phyloP scores from a whole-genome alignment of 2,113 vertebrate species.

The Capreolus pygargus region DNA sequence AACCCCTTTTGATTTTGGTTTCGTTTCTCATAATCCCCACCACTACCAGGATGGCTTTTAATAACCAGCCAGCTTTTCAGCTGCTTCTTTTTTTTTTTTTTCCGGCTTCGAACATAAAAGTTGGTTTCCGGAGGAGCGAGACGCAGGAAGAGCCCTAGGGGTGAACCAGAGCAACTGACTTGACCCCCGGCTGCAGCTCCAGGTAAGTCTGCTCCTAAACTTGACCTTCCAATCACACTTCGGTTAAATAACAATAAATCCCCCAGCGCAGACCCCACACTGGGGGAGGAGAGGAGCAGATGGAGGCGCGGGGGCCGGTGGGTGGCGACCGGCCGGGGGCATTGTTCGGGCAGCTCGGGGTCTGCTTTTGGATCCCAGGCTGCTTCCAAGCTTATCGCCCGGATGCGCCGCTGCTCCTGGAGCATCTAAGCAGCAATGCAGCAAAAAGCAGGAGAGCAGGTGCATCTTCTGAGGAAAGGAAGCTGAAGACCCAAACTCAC shows the following conservation, averaged over 20 bases:
- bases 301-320: accelerated
- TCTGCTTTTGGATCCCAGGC: not conserved
- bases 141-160: too few relatives aligned
- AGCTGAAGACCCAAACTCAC: not conserved
- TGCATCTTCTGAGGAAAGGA: not conserved
- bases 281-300: accelerated
- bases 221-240: not conserved
- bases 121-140: not conserved
- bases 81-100: not conserved
- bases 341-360: accelerated
- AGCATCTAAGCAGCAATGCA: not conserved
- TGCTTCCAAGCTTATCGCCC: not conserved
- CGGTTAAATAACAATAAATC: not conserved
- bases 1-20: not conserved
- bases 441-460: not conserved
- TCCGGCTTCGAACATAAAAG: not conserved
- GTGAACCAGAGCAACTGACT: not conserved
- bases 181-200: not conserved
- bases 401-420: not conserved
- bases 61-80: not conserved
- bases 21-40: not conserved
- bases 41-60: not conserved
- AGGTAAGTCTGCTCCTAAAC: not conserved
- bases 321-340: accelerated
- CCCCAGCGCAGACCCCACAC: not conserved